Percentiles rank a stretch among this genome's conserved stretches.
phyloP scores from a whole-genome alignment of 2,797 vertebrate species.

The Malurus splendens region DNA sequence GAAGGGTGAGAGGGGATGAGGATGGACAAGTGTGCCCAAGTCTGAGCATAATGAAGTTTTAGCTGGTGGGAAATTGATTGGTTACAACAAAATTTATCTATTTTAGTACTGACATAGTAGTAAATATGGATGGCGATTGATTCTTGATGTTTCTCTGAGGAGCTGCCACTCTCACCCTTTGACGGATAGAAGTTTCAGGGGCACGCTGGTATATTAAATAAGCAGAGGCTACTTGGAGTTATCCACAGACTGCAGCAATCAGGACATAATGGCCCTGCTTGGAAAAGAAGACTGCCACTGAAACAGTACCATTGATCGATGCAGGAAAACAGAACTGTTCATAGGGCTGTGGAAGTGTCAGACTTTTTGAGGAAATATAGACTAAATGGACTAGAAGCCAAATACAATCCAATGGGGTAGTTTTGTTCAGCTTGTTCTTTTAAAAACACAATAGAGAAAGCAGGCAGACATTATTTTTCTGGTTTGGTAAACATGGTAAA shows the following conservation, averaged over 20 bases:
- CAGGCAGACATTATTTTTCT: neutral
- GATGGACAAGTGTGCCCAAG: neutral
- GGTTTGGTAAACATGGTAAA: neutral
- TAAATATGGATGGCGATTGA: neutral
- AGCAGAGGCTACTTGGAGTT: neutral
- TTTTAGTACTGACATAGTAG: neutral
- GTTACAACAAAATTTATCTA: neutral
- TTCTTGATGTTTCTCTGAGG: neutral
- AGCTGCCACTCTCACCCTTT: accelerated
- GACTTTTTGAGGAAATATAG: neutral
- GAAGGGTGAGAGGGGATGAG: neutral
- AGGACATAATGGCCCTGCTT: neutral
- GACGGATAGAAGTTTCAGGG: neutral
- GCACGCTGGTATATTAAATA: neutral
- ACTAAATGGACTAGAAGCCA: neutral
- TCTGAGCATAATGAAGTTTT: neutral
- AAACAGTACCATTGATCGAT: neutral
- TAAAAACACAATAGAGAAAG: neutral
- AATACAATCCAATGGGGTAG: neutral
- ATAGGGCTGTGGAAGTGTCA: neutral
- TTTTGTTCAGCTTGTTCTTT: neutral
- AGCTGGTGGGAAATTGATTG: neutral
- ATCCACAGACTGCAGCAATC: neutral
- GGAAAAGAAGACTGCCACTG: neutral
- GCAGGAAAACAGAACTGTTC: neutral